Base-by-base conservation (phyloP, 2,113 vertebrate genomes). In the Passer domesticus region DNA sequence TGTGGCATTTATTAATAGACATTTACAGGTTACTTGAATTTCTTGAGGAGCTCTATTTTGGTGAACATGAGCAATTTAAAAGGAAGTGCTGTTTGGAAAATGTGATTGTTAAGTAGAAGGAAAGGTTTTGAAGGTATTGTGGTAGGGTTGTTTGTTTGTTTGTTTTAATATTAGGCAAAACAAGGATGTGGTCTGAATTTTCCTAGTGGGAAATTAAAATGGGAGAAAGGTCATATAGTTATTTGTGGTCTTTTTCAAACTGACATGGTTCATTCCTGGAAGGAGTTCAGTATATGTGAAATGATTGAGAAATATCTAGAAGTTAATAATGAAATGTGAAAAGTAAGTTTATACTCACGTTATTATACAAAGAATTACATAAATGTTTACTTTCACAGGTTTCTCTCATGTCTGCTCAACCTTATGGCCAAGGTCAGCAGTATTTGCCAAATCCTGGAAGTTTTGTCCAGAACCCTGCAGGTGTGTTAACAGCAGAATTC, bases 381-480 rank as follows among this genome's bases (percentile, higher is more conserved):
- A 81, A 59, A 22, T 39, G 35, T 78, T 94, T 87, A 20, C 22
- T 95, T 89, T 95, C 90, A 81, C 94, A 98, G 98, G 97, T 98
- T 95, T 91, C 96, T 97, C 91, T 96, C 33, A 69, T 97, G 87
- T 95, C 97, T 64, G 81, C 86, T 93, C 98, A 98, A n/a, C 95
- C 97, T 90, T 98, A 98, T 75, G 97, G 96, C 73, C 98, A 98
- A 93, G 98, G 97, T 95, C 98, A 98, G 74, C 96, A 98, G 7
- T 99, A 98, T 97, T 97, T 99, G 86, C 98, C 98, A 84, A 99
- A 98, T 97, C 90, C 98, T 55, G 98, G 97, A 97, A 94, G 97
- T 97, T 98, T 99, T 96, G 96, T 98, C 98, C 97, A 97, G 81
- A 98, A 97, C 95, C 98, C 98, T 88, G 97, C 98, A 97, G 98